Evolutionary conservation across 2,797 vertebrate species (phyloP).

Genomic region (Takifugu rubripes): DNA sequence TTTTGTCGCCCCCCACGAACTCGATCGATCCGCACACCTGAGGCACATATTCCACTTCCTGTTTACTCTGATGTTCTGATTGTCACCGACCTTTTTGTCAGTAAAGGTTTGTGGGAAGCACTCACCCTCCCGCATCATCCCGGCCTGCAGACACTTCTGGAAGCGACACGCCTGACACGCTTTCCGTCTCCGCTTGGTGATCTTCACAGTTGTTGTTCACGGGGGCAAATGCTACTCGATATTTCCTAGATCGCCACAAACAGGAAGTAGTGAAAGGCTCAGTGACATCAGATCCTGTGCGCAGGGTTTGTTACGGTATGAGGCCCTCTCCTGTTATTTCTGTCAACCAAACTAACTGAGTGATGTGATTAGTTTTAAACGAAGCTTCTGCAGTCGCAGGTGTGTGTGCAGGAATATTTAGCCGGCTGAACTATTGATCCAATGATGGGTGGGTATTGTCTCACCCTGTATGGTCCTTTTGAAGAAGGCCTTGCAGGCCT

Average conservation of each 20-base stretch:
- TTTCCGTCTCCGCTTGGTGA: conserved; percentile 77
- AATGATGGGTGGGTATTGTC: not conserved
- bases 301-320: too few species aligned
- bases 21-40: conserved; percentile 78
- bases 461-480: conserved; percentile 80
- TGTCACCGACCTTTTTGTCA: too few species aligned
- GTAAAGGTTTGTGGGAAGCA: not conserved
- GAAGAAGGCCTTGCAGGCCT: conserved; percentile 81
- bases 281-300: not conserved
- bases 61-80: not conserved
- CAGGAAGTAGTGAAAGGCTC: conserved; percentile 3
- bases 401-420: too few species aligned
- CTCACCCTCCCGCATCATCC: conserved; percentile 80
- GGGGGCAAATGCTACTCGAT: conserved; percentile 79
- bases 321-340: too few species aligned
- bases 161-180: conserved; percentile 80
- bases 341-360: too few species aligned
- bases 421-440: too few species aligned
- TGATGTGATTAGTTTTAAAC: too few species aligned
- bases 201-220: conserved; percentile 75
- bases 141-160: conserved; percentile 76
- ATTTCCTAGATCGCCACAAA: conserved; percentile 65
- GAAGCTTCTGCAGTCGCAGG: too few species aligned
- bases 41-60: not conserved
- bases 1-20: conserved; percentile 79